Percentiles rank a stretch among this genome's conserved stretches.
phyloP scores from a whole-genome alignment of 2,113 vertebrate species.

The Tychaedon coryphoeus region DNA sequence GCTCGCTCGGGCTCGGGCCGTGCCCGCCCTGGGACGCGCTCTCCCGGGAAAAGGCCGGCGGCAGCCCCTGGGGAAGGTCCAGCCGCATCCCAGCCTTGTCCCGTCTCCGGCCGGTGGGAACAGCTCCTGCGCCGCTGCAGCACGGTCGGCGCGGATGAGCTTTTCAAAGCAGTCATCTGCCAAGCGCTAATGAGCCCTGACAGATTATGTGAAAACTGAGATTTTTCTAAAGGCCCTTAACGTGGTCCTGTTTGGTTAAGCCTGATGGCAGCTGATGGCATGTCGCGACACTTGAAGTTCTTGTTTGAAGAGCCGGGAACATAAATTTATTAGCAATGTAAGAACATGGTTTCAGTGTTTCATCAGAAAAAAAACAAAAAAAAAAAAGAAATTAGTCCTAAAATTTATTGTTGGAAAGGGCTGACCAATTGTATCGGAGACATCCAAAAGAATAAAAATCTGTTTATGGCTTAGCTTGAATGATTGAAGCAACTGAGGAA shows the following conservation, averaged over 20 bases:
- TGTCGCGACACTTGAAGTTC: not conserved
- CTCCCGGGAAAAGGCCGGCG: not conserved
- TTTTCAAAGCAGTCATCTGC: not conserved
- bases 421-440: not conserved
- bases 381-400: not conserved
- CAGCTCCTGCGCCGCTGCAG: not conserved
- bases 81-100: not conserved
- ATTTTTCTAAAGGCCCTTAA: not conserved
- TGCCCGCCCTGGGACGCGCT: not conserved
- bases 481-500: not conserved
- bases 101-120: not conserved
- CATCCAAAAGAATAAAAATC: not conserved
- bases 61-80: not conserved
- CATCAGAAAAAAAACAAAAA: not conserved
- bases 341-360: not conserved
- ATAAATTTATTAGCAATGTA: not conserved
- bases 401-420: not conserved
- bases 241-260: not conserved
- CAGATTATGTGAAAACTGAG: not conserved
- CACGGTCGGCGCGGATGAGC: not conserved
- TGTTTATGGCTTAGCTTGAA: not conserved
- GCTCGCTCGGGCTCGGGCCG: not conserved
- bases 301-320: fast-evolving
- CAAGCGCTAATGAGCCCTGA: not conserved
- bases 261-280: not conserved